Base-by-base conservation (phyloP, 2,113 vertebrate genomes). In the Oreochromis niloticus region DNA sequence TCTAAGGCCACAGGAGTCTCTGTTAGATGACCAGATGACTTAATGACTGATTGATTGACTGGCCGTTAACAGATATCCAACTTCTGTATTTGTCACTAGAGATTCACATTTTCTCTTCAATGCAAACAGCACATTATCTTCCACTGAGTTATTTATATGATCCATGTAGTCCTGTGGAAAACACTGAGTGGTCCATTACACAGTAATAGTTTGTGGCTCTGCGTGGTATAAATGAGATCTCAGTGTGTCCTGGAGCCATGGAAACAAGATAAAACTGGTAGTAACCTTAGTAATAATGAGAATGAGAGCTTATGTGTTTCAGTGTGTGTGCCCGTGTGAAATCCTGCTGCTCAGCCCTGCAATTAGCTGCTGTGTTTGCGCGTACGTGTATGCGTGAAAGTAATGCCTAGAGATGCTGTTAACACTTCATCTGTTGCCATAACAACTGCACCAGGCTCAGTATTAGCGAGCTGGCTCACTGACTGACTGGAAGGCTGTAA, bases 341-440 rank as follows among this genome's bases (percentile, higher is more conserved):
- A 75, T 30, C 9, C 54, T 82, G 75, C 43, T 57, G 27, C 41
- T 86, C 41, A 17, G 48, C 73, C 46, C 87, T 85, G 88, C 81
- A 92, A 93, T 93, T 89, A 92, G 83, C 80, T 84, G 10, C 59
- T 82, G 22, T n/a, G 7, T 56, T 11, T 24, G 27, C 61, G 48
- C 24, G 32, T 86, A 80, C 43, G 4, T 52, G 43, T n/a, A 17
- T 84, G 83, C 11, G 30, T 9, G 63, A 87, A 88, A 83, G 86
- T 86, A 85, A 80, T 89, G 73, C 39, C 55, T 14, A 34, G 56
- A 86, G 83, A 88, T 89, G 92, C 82, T 84, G 84, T 81, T 92
- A 89, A 88, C 10, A 2, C 79, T 89, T 78, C 75, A 92, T 94
- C 85, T 87, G 93, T 95, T 92, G 83, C 91, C 68, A 94, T 93